A percentile compares a stretch with the other conserved stretches of the same genome.
phyloP scores from a whole-genome alignment of 2,797 vertebrate species.

The Phrynocephalus guinanensis region DNA sequence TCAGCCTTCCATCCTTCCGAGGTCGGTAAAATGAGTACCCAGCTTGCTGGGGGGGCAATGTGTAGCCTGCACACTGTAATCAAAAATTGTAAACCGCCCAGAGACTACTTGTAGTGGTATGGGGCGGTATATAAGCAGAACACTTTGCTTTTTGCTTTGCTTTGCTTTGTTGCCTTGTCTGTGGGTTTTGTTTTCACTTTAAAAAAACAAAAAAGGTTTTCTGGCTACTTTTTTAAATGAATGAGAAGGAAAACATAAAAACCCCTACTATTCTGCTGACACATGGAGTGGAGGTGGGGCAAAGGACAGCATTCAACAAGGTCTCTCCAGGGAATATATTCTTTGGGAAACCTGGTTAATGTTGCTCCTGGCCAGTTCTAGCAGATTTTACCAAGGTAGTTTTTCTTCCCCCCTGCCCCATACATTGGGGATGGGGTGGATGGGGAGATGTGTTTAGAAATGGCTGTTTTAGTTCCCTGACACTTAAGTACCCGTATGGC shows the following conservation, averaged over 20 bases:
- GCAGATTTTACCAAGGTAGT: background rate
- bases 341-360: background rate
- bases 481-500: background rate
- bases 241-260: background rate
- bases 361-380: background rate
- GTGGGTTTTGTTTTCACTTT: too few relatives aligned
- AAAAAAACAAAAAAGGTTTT: background rate
- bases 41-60: too few relatives aligned
- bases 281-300: too few relatives aligned
- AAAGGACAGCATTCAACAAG: background rate
- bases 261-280: background rate
- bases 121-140: too few relatives aligned
- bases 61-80: too few relatives aligned
- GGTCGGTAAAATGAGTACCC: too few relatives aligned
- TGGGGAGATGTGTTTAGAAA: background rate
- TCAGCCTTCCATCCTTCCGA: too few relatives aligned
- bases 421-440: too few relatives aligned
- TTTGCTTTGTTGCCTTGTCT: background rate
- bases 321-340: background rate
- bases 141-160: too few relatives aligned
- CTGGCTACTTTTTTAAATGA: background rate
- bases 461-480: background rate
- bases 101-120: too few relatives aligned
- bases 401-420: background rate
- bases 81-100: too few relatives aligned